phyloP scores from a whole-genome alignment of 1,140 invertebrate genomes.

The Drosophila cardini region DNA sequence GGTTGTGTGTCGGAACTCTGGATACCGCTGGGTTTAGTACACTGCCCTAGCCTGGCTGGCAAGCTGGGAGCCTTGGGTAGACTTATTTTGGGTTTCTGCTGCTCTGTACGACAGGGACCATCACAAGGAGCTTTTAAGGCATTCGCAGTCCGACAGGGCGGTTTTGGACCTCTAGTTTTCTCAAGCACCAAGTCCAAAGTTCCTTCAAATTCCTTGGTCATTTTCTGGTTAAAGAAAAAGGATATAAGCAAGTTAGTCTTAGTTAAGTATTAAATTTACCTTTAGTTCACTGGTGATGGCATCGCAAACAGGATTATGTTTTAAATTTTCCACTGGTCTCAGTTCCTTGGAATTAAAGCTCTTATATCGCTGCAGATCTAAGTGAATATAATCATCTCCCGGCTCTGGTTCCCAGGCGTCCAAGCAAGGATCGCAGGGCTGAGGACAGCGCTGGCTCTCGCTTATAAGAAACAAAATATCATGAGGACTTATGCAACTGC shows the following conservation, averaged over 20 bases:
- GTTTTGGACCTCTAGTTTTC: not conserved
- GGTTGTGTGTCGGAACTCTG: slow-evolving; percentile 22
- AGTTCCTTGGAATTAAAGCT: slow-evolving; percentile 18
- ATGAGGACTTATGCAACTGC: slow-evolving; percentile 53
- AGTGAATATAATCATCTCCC: slow-evolving; percentile 40
- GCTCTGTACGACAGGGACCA: not conserved
- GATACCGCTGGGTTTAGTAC: not conserved
- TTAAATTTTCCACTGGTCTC: slow-evolving; percentile 27
- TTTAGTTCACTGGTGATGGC: slow-evolving; percentile 61
- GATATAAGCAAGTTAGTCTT: too few species aligned
- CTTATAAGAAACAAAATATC: slow-evolving; percentile 62
- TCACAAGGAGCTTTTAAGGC: slow-evolving; percentile 1
- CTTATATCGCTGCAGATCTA: slow-evolving; percentile 49
- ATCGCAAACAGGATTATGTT: slow-evolving; percentile 29
- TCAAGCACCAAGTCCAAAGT: slow-evolving; percentile 1
- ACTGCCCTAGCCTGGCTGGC: not conserved
- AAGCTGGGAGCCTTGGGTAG: not conserved
- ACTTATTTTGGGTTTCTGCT: not conserved
- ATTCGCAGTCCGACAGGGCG: slow-evolving; percentile 6
- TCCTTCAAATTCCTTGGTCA: slow-evolving; percentile 50
- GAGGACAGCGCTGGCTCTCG: slow-evolving; percentile 44
- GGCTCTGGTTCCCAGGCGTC: slow-evolving; percentile 24
- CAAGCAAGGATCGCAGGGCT: slow-evolving; percentile 42
- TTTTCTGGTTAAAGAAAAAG: slow-evolving; percentile 37
- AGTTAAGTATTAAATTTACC: slow-evolving; percentile 12